A percentile compares a stretch with the other conserved stretches of the same genome.
Conservation (phyloP, 2,888 invertebrate genomes). For the Fabriciana adippe region DNA sequence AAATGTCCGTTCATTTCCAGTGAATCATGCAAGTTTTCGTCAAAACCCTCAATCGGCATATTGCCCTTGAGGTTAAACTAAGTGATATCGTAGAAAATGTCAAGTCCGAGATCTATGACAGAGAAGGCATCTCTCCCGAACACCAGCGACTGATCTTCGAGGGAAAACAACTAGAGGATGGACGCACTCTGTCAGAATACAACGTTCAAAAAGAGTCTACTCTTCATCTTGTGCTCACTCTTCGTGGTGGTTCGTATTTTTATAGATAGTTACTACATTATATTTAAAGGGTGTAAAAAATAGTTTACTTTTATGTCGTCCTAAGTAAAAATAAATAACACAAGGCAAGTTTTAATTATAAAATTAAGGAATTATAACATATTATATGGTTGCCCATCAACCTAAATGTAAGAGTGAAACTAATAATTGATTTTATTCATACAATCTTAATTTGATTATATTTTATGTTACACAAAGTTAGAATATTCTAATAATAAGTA, state of each 20-base stretch:
- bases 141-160: not conserved
- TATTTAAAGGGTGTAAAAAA: no score
- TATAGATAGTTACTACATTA: no score
- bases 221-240: not conserved
- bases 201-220: not conserved
- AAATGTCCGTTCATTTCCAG: constrained; percentile 53
- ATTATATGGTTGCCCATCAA: no score
- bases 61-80: constrained; percentile 95
- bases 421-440: no score
- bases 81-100: not conserved
- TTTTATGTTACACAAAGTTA: no score
- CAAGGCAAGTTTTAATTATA: no score
- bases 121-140: not conserved
- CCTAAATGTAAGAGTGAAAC: no score
- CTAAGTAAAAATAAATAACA: not conserved
- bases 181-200: not conserved
- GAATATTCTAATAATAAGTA: no score
- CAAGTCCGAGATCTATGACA: not conserved
- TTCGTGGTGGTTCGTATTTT: not conserved
- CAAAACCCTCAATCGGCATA: constrained; percentile 96
- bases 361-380: no score
- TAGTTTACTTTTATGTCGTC: no score
- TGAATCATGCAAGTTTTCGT: constrained; percentile 96
- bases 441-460: no score
- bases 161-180: not conserved